These are phyloP conservation scores for Drosophila borealis DNA, from an alignment of 2,888 invertebrate genomes.

Conservation along the genomic window DNA sequence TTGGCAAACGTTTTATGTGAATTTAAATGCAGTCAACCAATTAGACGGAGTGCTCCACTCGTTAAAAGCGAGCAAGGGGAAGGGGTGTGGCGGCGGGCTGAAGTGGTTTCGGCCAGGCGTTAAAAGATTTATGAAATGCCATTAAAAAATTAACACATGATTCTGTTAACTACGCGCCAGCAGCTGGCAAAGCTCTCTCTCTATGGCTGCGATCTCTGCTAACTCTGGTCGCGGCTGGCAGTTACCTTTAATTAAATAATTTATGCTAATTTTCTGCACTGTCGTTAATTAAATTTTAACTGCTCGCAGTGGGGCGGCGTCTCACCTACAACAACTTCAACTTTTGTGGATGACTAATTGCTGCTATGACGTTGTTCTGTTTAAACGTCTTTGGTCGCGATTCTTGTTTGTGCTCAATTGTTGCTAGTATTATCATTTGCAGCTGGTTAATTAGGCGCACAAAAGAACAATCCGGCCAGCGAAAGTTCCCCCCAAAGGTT, in stretches of 20 bases:
- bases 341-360: constrained; percentile 41
- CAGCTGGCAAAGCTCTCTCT: constrained; percentile 6
- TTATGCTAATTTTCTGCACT: constrained; percentile 77
- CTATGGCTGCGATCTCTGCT: constrained; percentile 8
- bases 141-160: constrained; percentile 77
- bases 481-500: constrained; percentile 3
- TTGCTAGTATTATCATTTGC: constrained; percentile 20
- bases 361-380: constrained; percentile 14
- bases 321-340: neutral
- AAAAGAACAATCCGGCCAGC: constrained; percentile 14
- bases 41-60: constrained; percentile 36
- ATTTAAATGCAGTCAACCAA: constrained; percentile 46
- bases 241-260: constrained; percentile 77
- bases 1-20: constrained; percentile 36
- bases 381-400: constrained; percentile 14
- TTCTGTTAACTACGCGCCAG: constrained; percentile 40
- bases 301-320: constrained; percentile 1
- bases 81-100: neutral
- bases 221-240: constrained; percentile 34
- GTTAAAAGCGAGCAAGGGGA: constrained; percentile 7
- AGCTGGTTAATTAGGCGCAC: constrained; percentile 54
- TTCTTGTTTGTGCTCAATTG: constrained; percentile 20
- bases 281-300: constrained; percentile 71
- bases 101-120: constrained; percentile 15
- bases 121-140: constrained; percentile 69